Evolutionary conservation across 2,113 vertebrate genomes (phyloP).

Genomic region (Oncorhynchus mykiss): DNA sequence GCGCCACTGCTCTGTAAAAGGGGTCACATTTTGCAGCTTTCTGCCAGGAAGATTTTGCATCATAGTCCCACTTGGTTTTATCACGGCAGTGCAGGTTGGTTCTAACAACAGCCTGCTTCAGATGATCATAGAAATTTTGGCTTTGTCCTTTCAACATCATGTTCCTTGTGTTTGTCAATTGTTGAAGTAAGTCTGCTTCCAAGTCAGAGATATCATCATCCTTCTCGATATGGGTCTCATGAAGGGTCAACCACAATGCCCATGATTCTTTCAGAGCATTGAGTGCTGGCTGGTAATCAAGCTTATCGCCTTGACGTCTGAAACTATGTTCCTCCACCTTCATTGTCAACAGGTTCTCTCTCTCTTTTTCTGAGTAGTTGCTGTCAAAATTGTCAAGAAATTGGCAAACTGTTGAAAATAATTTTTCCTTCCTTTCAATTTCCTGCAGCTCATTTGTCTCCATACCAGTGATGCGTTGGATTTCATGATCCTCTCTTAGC

Average conservation of each 20-base stretch:
- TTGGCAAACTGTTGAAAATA: constrained; percentile 34
- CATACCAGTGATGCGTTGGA: constrained; percentile 20
- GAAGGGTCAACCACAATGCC: constrained; percentile 39
- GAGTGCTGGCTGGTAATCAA: constrained; percentile 42
- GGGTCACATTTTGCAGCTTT: constrained; percentile 12
- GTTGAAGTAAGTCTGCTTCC: constrained; percentile 5
- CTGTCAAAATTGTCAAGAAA: constrained; percentile 17
- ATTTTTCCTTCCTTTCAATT: constrained; percentile 22
- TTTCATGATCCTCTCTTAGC: constrained; percentile 32
- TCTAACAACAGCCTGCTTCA: constrained; percentile 31
- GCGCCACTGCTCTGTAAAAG: constrained; percentile 25
- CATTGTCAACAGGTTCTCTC: background rate
- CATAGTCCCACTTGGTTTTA: constrained; percentile 10
- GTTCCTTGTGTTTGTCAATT: background rate
- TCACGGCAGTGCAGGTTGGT: constrained; percentile 28
- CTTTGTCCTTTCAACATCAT: constrained; percentile 15
- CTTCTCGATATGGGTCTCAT: constrained; percentile 34
- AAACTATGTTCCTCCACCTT: background rate
- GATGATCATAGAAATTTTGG: constrained; percentile 36
- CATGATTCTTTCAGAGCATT: constrained; percentile 43
- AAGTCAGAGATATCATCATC: constrained; percentile 24
- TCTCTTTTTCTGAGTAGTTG: constrained; percentile 15
- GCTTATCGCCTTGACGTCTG: background rate
- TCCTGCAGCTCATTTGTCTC: constrained; percentile 25
- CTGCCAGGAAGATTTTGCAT: constrained; percentile 28